Evolutionary conservation across 1,140 invertebrate genomes (phyloP), one percentile per base, ranked within the genome.

Genomic region (Prorops nasuta): DNA sequence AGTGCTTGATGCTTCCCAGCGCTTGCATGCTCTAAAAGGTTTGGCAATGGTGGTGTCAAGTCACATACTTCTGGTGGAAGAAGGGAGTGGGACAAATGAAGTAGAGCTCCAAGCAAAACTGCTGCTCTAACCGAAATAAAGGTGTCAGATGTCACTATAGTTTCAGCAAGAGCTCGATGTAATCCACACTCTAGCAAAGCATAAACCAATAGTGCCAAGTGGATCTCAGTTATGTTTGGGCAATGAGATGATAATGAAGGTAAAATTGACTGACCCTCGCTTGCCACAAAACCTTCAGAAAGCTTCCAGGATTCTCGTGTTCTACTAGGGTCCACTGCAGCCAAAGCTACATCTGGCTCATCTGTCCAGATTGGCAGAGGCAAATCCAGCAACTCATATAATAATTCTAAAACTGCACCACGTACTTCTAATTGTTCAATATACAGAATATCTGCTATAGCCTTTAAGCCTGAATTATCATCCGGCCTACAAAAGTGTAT

Each of bases 91-190:
- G 92, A 86, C 60, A 96, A 79, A 74, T 95, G 89, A 44, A 96
- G 71, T 22, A 97, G 77, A 74, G 94, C 90, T 32, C 88, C 91
- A 37, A 98, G 78, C 14, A 98, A 74, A 43, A 98, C 87, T 1
- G 94, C 95, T 18, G 94, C 91, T 46, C 91, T 81, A 31, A 97
- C 88, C 31, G 91, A 94, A 51, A 97, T 86, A 65, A 91, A 88
- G 4, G 88, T 89, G 67, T 94, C 92, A 56, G 87, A 89, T 19
- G 87, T 88, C 4, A 93, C 87, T 58, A 96, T 91, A 3, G 96
- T 94, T 79, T 96, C 91, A 10, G 91, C 89, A 28, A 98, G 79
- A 10, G 93, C 94, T 67, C 91, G 87, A 35, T 96, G 80, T 9
- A 98, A 70, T 34, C 94, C 92, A 49, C 85, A 87, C 73, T 92